Evolutionary conservation across 2,888 invertebrate genomes (phyloP).

Genomic region (Eupithecia dodoneata): DNA sequence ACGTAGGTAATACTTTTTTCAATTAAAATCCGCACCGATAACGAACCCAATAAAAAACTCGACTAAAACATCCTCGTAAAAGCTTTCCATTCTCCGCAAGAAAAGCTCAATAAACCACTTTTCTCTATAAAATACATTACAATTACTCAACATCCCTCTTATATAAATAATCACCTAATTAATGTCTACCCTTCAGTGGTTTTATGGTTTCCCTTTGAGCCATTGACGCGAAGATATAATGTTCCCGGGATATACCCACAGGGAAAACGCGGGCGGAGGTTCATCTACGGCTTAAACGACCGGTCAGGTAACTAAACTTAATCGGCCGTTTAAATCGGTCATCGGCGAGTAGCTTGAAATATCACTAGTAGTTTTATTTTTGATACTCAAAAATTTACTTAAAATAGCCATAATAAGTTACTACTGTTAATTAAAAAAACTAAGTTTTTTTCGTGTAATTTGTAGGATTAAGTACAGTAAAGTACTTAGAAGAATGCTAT

Average conservation of each 20-base stretch:
- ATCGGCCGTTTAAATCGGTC: no score
- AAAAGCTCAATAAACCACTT: slow-evolving; percentile 11
- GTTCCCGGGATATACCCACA: slow-evolving; percentile 17
- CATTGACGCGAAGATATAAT: slow-evolving; percentile 36
- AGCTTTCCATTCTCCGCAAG: background rate
- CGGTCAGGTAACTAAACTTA: background rate
- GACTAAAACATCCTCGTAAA: background rate
- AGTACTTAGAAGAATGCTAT: no score
- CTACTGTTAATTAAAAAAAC: no score
- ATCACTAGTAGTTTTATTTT: background rate
- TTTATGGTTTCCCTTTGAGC: slow-evolving; percentile 46
- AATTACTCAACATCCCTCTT: slow-evolving; percentile 36
- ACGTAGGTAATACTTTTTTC: no score
- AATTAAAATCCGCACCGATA: background rate
- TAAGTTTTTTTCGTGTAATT: no score
- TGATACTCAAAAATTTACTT: no score
- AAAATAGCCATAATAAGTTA: background rate
- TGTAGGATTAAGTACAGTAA: no score
- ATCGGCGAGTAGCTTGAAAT: background rate
- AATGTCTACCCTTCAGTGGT: slow-evolving; percentile 49
- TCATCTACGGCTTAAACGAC: background rate
- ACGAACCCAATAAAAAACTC: background rate
- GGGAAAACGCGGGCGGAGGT: background rate
- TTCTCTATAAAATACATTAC: slow-evolving; percentile 26
- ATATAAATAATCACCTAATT: slow-evolving; percentile 51